Base-by-base conservation (phyloP, 2,797 vertebrate genomes). In the Adrianichthys oophorus region DNA sequence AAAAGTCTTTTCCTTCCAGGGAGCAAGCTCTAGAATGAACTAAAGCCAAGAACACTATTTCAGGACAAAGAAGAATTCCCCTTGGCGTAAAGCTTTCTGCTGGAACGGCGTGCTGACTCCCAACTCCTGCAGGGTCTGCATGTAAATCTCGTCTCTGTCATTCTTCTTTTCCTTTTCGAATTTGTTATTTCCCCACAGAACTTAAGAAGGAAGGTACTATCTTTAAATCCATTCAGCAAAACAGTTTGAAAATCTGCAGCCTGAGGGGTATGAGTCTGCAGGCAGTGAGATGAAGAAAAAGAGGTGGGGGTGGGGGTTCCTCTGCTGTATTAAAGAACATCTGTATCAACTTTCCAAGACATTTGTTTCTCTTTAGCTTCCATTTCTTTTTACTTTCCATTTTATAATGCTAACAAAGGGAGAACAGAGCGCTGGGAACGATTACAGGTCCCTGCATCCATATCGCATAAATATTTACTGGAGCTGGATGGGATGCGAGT, bases 11-110 rank as follows among this genome's bases (percentile, higher is more conserved):
- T 84, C 69, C 8, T 74, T 78, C 43, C 48, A 81, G 68, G 48
- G 23, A 81, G 75, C 57, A 52, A 57, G 59, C 75, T 70, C 77
- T 62, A 62, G 76, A 67, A 12, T 68, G 67, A 74, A 59, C 68
- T 29, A 40, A 7, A 53, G 83, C 83, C 84, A 86, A 82, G 71
- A 84, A 79, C 73, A 79, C 66, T 49, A 56, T 78, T 79, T 74
- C 65, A 74, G 76, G 77, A 52, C 72, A 69, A 80, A 79, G 77
- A 54, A 62, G 56, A 59, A 50, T 85, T 81, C 76, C 72, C 60
- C 59, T 65, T 78, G 74, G 74, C 87, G 68, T 52, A 40, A 1
- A 44, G 61, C 66, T 74, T 63, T 52, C 61, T 72, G 87, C 74
- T 66, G 49, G 19, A 85, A 64, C 78, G 82, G 74, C 72, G 59